phyloP scores from a whole-genome alignment of 1,140 invertebrate genomes.

The Matsumurasca onukii region DNA sequence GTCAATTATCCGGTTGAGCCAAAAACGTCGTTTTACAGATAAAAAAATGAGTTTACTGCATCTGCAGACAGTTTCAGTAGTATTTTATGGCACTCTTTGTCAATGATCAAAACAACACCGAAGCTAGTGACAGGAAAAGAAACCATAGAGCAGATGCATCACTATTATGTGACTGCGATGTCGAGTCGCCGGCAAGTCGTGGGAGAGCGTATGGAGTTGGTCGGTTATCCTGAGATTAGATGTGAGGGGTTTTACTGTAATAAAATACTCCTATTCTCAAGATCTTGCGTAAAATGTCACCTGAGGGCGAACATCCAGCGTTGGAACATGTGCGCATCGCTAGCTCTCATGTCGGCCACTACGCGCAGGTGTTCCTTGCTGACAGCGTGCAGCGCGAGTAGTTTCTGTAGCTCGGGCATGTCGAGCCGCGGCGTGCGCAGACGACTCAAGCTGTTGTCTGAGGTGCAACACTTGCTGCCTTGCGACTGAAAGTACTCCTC shows the following conservation, averaged over 20 bases:
- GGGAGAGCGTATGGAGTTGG: background rate
- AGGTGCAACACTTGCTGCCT: constrained; percentile 59
- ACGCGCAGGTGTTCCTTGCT: constrained; percentile 42
- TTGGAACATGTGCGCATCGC: constrained; percentile 45
- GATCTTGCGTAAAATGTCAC: constrained; percentile 38
- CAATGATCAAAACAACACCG: too few species aligned
- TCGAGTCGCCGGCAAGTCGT: too few species aligned
- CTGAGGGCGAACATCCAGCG: constrained; percentile 50
- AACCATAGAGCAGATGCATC: too few species aligned
- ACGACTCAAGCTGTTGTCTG: constrained; percentile 76
- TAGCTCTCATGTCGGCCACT: constrained; percentile 45
- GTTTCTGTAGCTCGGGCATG: constrained; percentile 62
- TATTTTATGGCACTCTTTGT: too few species aligned
- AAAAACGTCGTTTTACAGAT: too few species aligned
- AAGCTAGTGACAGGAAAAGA: too few species aligned
- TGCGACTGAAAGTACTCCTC: constrained; percentile 48
- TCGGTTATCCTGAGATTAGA: background rate
- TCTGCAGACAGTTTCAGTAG: too few species aligned
- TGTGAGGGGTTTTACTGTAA: background rate
- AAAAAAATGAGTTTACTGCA: too few species aligned
- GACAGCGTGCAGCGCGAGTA: constrained; percentile 48
- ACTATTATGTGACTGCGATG: too few species aligned
- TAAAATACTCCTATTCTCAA: background rate
- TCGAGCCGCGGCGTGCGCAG: constrained; percentile 70
- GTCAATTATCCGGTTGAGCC: too few species aligned